These are phyloP conservation scores for Loris lydekkerianus DNA, from an alignment of 2,797 vertebrate species.

Conservation along the genomic window DNA sequence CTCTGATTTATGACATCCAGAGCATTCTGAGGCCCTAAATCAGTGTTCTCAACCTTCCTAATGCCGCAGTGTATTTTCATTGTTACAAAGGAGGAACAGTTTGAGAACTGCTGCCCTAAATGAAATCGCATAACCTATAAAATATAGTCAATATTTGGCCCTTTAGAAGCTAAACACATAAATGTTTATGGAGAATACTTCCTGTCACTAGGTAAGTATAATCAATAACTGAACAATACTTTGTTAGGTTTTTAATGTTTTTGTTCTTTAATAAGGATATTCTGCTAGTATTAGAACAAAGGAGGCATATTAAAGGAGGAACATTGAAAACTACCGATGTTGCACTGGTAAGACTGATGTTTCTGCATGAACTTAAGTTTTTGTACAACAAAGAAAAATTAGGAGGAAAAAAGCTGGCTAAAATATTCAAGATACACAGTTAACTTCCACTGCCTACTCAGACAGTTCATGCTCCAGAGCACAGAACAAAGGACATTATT, in stretches of 20 bases:
- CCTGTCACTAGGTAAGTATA: slow-evolving; percentile 1
- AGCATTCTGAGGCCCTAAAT: slow-evolving; percentile 2
- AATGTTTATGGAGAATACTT: neutral
- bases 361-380: slow-evolving; percentile 31
- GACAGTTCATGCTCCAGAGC: neutral
- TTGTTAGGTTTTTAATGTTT: neutral
- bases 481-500: neutral
- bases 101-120: neutral
- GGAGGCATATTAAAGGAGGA: neutral
- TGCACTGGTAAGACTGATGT: neutral
- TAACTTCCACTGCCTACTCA: neutral
- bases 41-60: too few species aligned
- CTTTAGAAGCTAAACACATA: neutral
- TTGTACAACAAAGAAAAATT: slow-evolving; percentile 47
- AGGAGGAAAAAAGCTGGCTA: neutral
- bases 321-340: neutral
- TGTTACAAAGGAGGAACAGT: too few species aligned
- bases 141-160: neutral
- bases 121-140: neutral
- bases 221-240: neutral
- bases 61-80: too few species aligned
- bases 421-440: slow-evolving; percentile 20
- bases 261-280: neutral
- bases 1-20: neutral
- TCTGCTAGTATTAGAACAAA: neutral